Percentiles rank a stretch among this genome's conserved stretches.
Evolutionary conservation across 2,888 invertebrate genomes (phyloP).

Genomic region (Synanthedon tipuliformis): DNA sequence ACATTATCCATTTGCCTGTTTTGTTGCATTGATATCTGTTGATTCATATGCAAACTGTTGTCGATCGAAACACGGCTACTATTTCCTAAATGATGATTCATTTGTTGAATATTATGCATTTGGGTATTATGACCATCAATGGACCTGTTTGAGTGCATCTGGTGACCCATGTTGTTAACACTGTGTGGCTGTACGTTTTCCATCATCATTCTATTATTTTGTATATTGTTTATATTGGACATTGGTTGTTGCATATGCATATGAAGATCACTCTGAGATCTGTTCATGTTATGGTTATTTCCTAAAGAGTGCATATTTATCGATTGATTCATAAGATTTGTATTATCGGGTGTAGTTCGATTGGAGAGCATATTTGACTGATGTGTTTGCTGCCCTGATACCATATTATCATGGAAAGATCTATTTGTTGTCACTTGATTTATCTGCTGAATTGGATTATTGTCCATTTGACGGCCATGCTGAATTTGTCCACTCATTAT

Average conservation of each 20-base stretch:
- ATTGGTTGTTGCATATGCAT: constrained; percentile 59
- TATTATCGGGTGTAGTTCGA: constrained; percentile 46
- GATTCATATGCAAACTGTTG: constrained; percentile 57
- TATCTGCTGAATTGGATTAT: constrained; percentile 46
- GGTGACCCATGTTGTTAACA: constrained; percentile 48
- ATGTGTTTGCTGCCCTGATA: constrained; percentile 40
- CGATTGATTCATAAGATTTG: constrained; percentile 48
- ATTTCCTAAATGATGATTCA: constrained; percentile 11
- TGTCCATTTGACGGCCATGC: constrained; percentile 48
- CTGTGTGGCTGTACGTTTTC: constrained; percentile 55
- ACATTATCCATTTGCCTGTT: constrained; percentile 54
- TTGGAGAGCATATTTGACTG: constrained; percentile 44
- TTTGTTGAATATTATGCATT: constrained; percentile 55
- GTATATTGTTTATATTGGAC: constrained; percentile 46
- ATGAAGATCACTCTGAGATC: constrained; percentile 50
- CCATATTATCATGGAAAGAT: constrained; percentile 51
- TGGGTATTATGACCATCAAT: constrained; percentile 54
- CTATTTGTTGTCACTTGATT: constrained; percentile 38
- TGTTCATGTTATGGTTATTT: constrained; percentile 41
- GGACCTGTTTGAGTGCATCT: constrained; percentile 51
- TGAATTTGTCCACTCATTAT: constrained; percentile 65
- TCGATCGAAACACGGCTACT: constrained; percentile 49
- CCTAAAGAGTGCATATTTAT: constrained; percentile 50
- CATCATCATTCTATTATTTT: constrained; percentile 58
- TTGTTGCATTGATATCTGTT: constrained; percentile 54